A percentile compares a stretch with the other conserved stretches of the same genome.
Conservation (phyloP, 2,888 invertebrate species). For the Taphrorychus bicolor region DNA sequence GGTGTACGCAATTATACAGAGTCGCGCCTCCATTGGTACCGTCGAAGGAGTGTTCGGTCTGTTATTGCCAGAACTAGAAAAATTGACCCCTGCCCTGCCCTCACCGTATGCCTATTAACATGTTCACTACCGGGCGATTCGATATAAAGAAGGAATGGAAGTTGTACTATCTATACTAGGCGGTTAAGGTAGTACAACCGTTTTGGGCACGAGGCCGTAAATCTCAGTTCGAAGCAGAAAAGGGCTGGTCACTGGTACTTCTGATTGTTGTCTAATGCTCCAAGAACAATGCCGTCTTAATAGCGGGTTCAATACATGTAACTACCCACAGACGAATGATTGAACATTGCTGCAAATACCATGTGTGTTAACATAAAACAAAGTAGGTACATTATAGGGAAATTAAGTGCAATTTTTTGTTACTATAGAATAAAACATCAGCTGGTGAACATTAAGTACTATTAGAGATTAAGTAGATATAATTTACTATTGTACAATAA, state of each 20-base stretch:
- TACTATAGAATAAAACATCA: background rate
- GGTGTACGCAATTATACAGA: slow-evolving; percentile 28
- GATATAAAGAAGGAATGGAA: background rate
- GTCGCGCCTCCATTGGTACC: slow-evolving; percentile 24
- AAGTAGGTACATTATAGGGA: background rate
- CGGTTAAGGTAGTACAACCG: background rate
- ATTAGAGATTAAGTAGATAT: background rate
- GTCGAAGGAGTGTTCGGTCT: slow-evolving; percentile 14
- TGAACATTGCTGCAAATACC: too few relatives aligned
- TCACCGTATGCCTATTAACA: background rate
- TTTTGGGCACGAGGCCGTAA: background rate
- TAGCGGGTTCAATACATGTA: too few relatives aligned
- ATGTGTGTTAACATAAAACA: too few relatives aligned
- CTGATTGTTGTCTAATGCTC: background rate
- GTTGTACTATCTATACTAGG: background rate
- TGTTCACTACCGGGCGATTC: background rate
- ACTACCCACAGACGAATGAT: too few relatives aligned
- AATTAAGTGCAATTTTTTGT: background rate
- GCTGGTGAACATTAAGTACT: background rate
- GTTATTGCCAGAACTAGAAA: background rate
- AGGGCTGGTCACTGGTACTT: background rate
- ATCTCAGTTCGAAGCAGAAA: background rate
- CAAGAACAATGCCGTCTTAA: background rate
- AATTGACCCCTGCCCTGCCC: slow-evolving; percentile 3
- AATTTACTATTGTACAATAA: slow-evolving; percentile 21